Evolutionary conservation across 1,140 invertebrate genomes (phyloP).

Genomic region (Littorina saxatilis): DNA sequence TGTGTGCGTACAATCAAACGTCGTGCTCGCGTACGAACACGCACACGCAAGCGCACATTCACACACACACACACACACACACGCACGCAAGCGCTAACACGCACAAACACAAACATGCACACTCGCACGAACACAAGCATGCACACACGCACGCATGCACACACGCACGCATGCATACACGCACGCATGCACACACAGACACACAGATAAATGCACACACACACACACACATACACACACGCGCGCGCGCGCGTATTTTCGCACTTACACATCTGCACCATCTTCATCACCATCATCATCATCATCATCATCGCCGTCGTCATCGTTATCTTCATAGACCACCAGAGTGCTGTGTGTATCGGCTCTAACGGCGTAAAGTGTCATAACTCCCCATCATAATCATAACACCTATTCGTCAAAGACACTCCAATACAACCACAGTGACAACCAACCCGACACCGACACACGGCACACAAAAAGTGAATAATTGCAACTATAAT

Average conservation of each 20-base stretch:
- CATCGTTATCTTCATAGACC: too few relatives aligned
- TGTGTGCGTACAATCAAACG: too few relatives aligned
- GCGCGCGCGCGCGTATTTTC: neutral
- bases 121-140: neutral
- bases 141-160: conserved; percentile 10
- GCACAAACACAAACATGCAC: conserved; percentile 1
- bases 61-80: conserved; percentile 12
- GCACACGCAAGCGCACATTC: neutral
- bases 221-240: conserved; percentile 2
- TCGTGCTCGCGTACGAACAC: neutral
- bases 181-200: neutral
- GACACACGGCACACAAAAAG: too few relatives aligned
- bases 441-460: too few relatives aligned
- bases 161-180: neutral
- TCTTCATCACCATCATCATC: neutral
- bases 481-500: too few relatives aligned
- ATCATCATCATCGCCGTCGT: too few relatives aligned
- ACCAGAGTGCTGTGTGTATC: too few relatives aligned
- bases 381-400: too few relatives aligned
- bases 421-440: too few relatives aligned
- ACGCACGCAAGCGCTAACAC: neutral
- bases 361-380: too few relatives aligned
- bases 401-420: too few relatives aligned
- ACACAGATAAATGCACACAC: neutral
- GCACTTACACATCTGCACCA: neutral